phyloP scores from a whole-genome alignment of 1,140 invertebrate genomes.

The Littorina saxatilis region DNA sequence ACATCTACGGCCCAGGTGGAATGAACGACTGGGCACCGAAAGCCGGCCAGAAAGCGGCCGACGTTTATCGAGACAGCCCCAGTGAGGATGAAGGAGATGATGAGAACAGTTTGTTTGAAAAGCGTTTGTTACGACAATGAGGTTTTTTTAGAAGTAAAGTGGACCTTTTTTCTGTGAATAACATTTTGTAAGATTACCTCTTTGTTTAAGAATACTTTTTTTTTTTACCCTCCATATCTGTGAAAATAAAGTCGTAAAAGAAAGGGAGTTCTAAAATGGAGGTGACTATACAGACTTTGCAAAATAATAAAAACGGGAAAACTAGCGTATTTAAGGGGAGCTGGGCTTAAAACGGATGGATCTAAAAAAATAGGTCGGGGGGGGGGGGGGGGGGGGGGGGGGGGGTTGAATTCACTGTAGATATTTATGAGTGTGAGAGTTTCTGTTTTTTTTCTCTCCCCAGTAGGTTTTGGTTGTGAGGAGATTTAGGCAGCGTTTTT shows the following conservation, averaged over 20 bases:
- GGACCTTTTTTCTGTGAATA: no score
- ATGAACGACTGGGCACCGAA: not conserved
- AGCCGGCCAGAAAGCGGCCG: not conserved
- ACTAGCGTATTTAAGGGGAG: no score
- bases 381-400: not conserved
- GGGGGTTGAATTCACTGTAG: not conserved
- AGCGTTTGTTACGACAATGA: conserved; percentile 12
- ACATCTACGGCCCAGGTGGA: not conserved
- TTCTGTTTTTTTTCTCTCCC: not conserved
- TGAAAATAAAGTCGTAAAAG: no score
- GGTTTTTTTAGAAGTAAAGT: no score
- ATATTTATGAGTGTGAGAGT: not conserved
- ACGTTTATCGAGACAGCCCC: conserved; percentile 17
- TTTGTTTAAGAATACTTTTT: no score
- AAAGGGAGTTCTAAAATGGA: no score
- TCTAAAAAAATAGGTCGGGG: no score
- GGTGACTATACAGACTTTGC: no score
- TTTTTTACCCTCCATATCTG: no score
- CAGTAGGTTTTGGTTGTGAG: not conserved
- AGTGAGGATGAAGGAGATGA: conserved; percentile 33
- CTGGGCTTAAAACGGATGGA: no score
- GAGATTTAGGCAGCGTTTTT: not conserved
- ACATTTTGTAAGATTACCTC: no score
- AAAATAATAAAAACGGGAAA: no score
- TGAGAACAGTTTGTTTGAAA: conserved; percentile 32